Percentiles rank a stretch among this genome's conserved stretches.
Evolutionary conservation across 2,888 invertebrate species (phyloP).

Genomic region (Amphipoea oculea): DNA sequence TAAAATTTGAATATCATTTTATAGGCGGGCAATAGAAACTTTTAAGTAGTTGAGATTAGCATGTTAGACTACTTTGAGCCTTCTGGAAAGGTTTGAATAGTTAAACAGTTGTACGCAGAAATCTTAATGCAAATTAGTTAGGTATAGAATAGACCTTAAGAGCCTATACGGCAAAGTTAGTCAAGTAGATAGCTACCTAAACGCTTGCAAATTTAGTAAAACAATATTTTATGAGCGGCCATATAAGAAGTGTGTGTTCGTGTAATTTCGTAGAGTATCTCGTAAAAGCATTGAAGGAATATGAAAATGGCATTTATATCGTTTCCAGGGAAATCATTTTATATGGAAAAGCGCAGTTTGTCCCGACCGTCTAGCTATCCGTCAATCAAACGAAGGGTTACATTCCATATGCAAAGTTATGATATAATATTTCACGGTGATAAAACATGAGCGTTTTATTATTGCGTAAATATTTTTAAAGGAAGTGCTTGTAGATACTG

Average conservation of each 20-base stretch:
- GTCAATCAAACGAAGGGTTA: conserved; percentile 63
- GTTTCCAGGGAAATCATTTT: conserved; percentile 74
- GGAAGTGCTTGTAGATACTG: conserved; percentile 8
- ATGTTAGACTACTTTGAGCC: background rate
- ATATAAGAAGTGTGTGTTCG: conserved; percentile 63
- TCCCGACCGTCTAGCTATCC: conserved; percentile 49
- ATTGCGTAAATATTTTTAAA: conserved; percentile 43
- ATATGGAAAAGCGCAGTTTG: conserved; percentile 66
- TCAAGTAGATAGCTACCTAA: conserved; percentile 10
- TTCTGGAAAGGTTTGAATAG: conserved; percentile 17
- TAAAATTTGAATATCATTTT: conserved; percentile 45
- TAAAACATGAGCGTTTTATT: conserved; percentile 57
- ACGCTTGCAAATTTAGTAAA: conserved; percentile 43
- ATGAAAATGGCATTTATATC: conserved; percentile 74
- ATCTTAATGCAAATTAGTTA: conserved; percentile 4
- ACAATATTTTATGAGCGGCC: conserved; percentile 64
- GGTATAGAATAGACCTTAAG: background rate
- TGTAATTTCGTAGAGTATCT: conserved; percentile 74
- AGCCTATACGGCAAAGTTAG: background rate
- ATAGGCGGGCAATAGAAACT: conserved; percentile 29
- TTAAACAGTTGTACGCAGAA: background rate
- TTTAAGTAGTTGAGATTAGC: conserved; percentile 25
- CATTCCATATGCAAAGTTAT: conserved; percentile 50
- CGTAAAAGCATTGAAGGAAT: conserved; percentile 73
- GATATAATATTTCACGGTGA: conserved; percentile 54